Evolutionary conservation across 2,888 invertebrate genomes (phyloP), one percentile per base, ranked within the genome.

Genomic region (Volucella zonaria): DNA sequence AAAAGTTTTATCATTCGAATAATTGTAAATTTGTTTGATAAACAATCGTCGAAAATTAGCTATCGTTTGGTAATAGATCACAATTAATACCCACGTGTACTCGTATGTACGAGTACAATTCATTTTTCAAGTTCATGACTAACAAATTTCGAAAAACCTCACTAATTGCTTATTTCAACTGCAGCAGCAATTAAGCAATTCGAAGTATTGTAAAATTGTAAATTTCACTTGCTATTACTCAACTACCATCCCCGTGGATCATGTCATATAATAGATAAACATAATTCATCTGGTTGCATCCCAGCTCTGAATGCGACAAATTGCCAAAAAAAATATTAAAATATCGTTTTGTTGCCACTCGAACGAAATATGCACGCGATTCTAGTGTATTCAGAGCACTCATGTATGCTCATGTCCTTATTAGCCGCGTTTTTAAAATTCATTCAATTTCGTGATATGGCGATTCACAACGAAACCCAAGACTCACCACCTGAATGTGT

Each of bases 271-370:
- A 23, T 15, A 12, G 10, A 18, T 15, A 38, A 75, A 71, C 47
- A 64, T 78, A 66, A 73, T 66, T 73, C 64, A 79, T 79, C n/a
- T 70, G n/a, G 38, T 12, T 38, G 45, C 40, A 76, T 61, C 38
- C 45, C 52, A 15, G 1, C 11, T 56, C 15, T 15, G 49, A 71
- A 71, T 77, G 64, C 18, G 45, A 71, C 23, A 71, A 76, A 71
- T 66, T 62, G 49, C 52, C 47, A 64, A 71, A 59, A 64, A 71
- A 59, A 64, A 38, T 59, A 59, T 81, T 62, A 54, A 77, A 77
- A 61, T 67, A 73, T 40, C 54, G 3, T 14, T 64, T 11, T 11
- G 14, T 18, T 14, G 40, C 31, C 31, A 31, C 4, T 6, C 1
- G 31, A 31, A 31, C 4, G 6, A 31, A 31, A 6, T 31, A 6